These are phyloP conservation scores for Sinonovacula constricta DNA, from an alignment of 1,140 invertebrate species.

Conservation along the genomic window DNA sequence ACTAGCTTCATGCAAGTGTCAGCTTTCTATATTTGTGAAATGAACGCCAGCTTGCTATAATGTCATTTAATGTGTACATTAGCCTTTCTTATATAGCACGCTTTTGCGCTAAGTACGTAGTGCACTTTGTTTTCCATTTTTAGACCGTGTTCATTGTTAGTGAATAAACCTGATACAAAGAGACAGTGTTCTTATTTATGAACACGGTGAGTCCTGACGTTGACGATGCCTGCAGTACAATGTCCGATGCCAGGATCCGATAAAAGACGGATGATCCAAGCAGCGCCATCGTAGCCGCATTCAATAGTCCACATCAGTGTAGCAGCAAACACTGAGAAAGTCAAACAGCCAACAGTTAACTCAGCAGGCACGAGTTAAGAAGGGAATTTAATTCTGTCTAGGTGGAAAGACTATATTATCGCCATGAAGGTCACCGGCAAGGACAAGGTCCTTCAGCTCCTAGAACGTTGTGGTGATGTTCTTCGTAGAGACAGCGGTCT, in stretches of 20 bases:
- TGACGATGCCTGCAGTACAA: slow-evolving; percentile 49
- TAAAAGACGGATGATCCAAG: slow-evolving; percentile 47
- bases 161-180: no score
- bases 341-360: slow-evolving; percentile 34
- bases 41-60: no score
- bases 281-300: slow-evolving; percentile 45
- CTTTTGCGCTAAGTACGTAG: no score
- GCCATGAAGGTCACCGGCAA: slow-evolving; percentile 34
- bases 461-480: slow-evolving; percentile 55
- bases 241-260: slow-evolving; percentile 52
- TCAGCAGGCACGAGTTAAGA: slow-evolving; percentile 5
- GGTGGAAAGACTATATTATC: slow-evolving; percentile 8
- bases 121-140: no score
- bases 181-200: no score
- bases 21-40: no score
- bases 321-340: slow-evolving; percentile 38
- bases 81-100: no score
- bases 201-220: no score
- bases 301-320: slow-evolving; percentile 25
- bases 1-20: no score
- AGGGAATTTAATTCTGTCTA: slow-evolving; percentile 1
- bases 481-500: slow-evolving; percentile 45
- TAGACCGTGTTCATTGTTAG: no score
- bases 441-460: slow-evolving; percentile 47
- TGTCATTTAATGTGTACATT: no score